Evolutionary conservation across 1,140 invertebrate genomes (phyloP).

Genomic region (Phenacoccus solenopsis): DNA sequence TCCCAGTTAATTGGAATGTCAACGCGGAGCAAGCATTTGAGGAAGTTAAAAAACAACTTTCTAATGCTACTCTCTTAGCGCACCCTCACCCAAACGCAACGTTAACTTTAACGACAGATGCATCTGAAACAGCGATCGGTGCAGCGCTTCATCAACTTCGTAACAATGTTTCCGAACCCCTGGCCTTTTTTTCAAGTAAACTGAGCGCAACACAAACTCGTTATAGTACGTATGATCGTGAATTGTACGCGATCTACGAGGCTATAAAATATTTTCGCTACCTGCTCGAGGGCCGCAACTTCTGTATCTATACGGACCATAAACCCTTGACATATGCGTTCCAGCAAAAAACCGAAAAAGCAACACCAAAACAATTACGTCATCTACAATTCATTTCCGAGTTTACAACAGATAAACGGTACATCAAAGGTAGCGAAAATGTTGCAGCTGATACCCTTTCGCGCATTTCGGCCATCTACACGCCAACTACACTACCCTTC

Average conservation of each 20-base stretch:
- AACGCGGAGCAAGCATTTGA: conserved; percentile 23
- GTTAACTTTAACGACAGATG: conserved; percentile 28
- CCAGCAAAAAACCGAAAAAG: conserved; percentile 28
- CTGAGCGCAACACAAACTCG: conserved; percentile 24
- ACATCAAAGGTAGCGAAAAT: conserved; percentile 30
- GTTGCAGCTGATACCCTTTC: conserved; percentile 31
- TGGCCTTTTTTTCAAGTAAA: conserved; percentile 25
- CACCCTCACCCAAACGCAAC: conserved; percentile 20
- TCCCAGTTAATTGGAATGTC: conserved; percentile 24
- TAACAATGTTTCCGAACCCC: conserved; percentile 18
- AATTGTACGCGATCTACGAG: conserved; percentile 37
- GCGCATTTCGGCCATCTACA: conserved; percentile 21
- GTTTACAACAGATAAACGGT: conserved; percentile 25
- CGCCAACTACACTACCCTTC: not conserved
- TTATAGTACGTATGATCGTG: conserved; percentile 33
- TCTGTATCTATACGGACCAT: conserved; percentile 34
- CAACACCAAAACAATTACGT: conserved; percentile 25
- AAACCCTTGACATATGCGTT: conserved; percentile 32
- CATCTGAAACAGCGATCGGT: conserved; percentile 20
- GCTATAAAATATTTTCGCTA: conserved; percentile 33
- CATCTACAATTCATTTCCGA: conserved; percentile 24
- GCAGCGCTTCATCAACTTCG: conserved; percentile 28
- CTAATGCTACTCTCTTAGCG: conserved; percentile 25
- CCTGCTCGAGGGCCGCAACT: conserved; percentile 32
- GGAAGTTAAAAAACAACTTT: conserved; percentile 26